Evolutionary conservation across 2,113 vertebrate species (phyloP).

Genomic region (Todiramphus saurophagus): DNA sequence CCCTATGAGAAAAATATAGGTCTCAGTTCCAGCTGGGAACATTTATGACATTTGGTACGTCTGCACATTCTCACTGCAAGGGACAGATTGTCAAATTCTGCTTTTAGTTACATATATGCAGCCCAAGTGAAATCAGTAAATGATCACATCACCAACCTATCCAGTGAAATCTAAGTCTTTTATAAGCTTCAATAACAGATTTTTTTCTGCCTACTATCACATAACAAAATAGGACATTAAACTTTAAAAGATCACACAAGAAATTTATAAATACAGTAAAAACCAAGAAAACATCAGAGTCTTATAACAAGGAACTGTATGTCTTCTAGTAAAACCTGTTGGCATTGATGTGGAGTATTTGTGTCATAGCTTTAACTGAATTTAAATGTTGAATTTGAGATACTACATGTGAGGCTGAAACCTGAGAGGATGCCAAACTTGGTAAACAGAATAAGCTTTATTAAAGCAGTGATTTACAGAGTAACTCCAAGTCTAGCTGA

Average conservation of each 20-base stretch:
- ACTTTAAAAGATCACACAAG: constrained; percentile 65
- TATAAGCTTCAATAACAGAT: constrained; percentile 49
- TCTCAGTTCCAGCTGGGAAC: constrained; percentile 63
- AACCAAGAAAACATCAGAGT: constrained; percentile 1
- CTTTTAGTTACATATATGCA: constrained; percentile 32
- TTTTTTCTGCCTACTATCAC: constrained; percentile 42
- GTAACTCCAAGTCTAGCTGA: neutral
- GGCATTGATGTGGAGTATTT: neutral
- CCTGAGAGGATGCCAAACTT: constrained; percentile 5
- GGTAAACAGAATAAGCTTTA: constrained; percentile 9
- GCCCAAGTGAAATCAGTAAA: constrained; percentile 18
- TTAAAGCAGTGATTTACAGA: constrained; percentile 9
- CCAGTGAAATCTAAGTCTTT: constrained; percentile 58
- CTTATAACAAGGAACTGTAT: neutral
- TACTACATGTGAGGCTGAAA: constrained; percentile 31
- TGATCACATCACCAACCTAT: constrained; percentile 9
- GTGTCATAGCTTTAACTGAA: constrained; percentile 13
- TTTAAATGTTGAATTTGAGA: constrained; percentile 22
- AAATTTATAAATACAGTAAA: constrained; percentile 31
- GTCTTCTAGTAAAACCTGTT: constrained; percentile 3
- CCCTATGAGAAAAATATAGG: constrained; percentile 40
- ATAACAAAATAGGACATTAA: constrained; percentile 72
- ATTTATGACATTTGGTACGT: constrained; percentile 65
- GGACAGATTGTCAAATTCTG: constrained; percentile 59
- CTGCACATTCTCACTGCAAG: constrained; percentile 61